Evolutionary conservation across 2,888 invertebrate species (phyloP).

Genomic region (Celastrina argiolus): DNA sequence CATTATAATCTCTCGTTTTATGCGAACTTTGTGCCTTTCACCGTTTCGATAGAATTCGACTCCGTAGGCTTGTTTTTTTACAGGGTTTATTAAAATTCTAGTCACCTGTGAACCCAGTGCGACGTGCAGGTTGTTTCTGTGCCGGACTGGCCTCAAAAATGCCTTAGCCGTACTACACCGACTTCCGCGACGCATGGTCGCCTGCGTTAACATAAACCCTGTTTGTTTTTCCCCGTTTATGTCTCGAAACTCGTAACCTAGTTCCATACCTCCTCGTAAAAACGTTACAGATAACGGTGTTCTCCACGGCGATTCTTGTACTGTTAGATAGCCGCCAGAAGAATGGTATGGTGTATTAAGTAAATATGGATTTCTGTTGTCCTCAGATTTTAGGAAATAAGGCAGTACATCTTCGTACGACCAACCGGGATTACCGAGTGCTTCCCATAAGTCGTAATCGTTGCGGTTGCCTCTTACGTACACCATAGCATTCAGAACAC

Average conservation of each 20-base stretch:
- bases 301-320: constrained; percentile 90
- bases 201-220: constrained; percentile 92
- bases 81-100: constrained; percentile 82
- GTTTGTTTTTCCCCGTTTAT: constrained; percentile 90
- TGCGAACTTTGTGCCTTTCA: constrained; percentile 80
- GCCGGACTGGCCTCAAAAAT: constrained; percentile 88
- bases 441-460: constrained; percentile 93
- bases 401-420: constrained; percentile 87
- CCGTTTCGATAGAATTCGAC: constrained; percentile 85
- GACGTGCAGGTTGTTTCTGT: constrained; percentile 87
- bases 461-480: constrained; percentile 92
- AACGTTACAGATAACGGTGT: constrained; percentile 90
- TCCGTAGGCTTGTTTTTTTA: constrained; percentile 85
- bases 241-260: constrained; percentile 89
- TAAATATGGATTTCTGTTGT: constrained; percentile 90
- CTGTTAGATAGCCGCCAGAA: constrained; percentile 88
- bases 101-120: constrained; percentile 86
- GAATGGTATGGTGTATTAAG: constrained; percentile 85
- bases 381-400: constrained; percentile 92
- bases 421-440: constrained; percentile 91
- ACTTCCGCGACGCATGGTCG: constrained; percentile 88
- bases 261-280: constrained; percentile 87
- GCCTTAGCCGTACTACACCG: constrained; percentile 93
- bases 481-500: constrained; percentile 94
- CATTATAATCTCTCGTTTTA: constrained; percentile 88